Evolutionary conservation across 2,113 vertebrate species (phyloP), one percentile per base, ranked within the genome.

Genomic region (Turnix velox): DNA sequence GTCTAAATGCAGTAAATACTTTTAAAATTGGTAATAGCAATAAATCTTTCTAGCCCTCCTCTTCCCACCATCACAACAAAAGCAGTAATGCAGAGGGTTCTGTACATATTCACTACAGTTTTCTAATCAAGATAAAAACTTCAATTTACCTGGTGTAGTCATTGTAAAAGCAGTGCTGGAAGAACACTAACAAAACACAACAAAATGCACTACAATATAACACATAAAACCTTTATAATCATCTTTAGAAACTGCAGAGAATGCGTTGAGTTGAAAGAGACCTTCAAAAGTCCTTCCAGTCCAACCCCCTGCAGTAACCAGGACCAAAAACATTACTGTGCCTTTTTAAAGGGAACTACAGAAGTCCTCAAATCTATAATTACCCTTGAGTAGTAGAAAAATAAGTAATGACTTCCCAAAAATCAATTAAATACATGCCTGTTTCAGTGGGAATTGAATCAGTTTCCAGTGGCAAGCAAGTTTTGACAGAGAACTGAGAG

Each of bases 301-400:
- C n/a, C n/a, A n/a, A n/a, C n/a, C n/a, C n/a, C n/a, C n/a, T n/a
- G n/a, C n/a, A n/a, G n/a, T n/a, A n/a, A n/a, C n/a, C 5, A 18
- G 2, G 30, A 73, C 16, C 69, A 84, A 77, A 74, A 55, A 3
- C 12, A 43, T 17, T 2, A 42, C 5, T 24, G 5, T 52, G 7
- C 18, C 39, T 51, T 17, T 28, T 48, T 45, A 43, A 59, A 87
- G 48, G 13, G 0, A 48, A 72, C 57, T 68, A 46, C 0, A 0
- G 14, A 18, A 40, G 6, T 65, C 49, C 33, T 46, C 40, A 59
- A 37, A 30, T 14, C 8, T 17, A 84, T 9, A 72, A 59, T 45
- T 71, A 72, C 37, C 6, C 6, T 54, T 4, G 24, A 61, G 35
- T 5, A 28, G 5, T 2, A 65, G 24, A 48, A 28, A 87, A 37